Evolutionary conservation across 2,888 invertebrate genomes (phyloP).

Genomic region (Atrina japonica): DNA sequence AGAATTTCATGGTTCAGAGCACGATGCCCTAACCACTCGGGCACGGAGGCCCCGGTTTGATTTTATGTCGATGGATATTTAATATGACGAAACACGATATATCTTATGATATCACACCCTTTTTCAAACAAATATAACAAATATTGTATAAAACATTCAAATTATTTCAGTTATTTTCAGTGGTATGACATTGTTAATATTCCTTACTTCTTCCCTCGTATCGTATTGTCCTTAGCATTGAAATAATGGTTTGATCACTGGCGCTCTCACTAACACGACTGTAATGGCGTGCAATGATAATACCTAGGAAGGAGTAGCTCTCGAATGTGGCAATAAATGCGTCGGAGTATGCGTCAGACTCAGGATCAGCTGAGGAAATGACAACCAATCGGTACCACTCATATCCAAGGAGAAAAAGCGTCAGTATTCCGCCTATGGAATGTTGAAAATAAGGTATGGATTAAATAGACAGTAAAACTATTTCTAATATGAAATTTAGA

Average conservation of each 20-base stretch:
- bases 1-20: too few relatives aligned
- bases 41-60: too few relatives aligned
- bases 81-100: too few relatives aligned
- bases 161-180: too few relatives aligned
- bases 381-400: conserved; percentile 65
- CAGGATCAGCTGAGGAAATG: conserved; percentile 57
- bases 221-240: conserved; percentile 58
- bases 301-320: conserved; percentile 39
- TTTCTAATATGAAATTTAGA: background rate
- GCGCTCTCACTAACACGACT: conserved; percentile 45
- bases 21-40: too few relatives aligned
- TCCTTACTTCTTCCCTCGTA: conserved; percentile 71
- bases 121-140: too few relatives aligned
- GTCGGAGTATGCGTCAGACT: conserved; percentile 49
- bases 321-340: conserved; percentile 54
- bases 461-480: background rate
- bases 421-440: conserved; percentile 64
- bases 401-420: conserved; percentile 55
- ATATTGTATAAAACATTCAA: too few relatives aligned
- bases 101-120: too few relatives aligned
- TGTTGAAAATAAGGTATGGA: background rate
- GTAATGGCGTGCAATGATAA: conserved; percentile 61
- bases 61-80: too few relatives aligned
- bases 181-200: too few relatives aligned
- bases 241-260: conserved; percentile 41